phyloP scores from a whole-genome alignment of 2,888 invertebrate genomes.

The Capitulum mitella region DNA sequence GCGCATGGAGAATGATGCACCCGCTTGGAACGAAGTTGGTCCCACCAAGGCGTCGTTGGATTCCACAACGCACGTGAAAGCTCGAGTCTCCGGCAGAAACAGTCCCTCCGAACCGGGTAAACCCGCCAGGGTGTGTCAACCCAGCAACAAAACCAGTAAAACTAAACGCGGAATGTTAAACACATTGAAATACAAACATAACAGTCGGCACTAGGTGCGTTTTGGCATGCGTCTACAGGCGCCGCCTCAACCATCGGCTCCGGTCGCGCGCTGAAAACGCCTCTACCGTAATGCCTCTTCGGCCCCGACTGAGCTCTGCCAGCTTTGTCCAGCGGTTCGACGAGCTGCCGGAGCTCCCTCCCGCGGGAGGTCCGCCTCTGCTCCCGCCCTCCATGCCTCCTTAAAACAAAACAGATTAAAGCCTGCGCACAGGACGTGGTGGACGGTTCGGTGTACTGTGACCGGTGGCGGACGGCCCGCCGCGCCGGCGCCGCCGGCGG shows the following conservation, averaged over 20 bases:
- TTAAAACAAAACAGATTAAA: neutral
- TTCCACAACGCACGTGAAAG: neutral
- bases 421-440: neutral
- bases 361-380: no score
- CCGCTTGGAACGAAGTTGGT: neutral
- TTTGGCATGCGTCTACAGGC: no score
- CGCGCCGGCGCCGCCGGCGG: neutral
- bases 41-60: neutral
- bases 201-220: neutral
- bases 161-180: neutral
- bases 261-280: no score
- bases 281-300: no score
- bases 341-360: no score
- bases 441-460: neutral
- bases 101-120: no score
- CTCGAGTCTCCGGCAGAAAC: neutral
- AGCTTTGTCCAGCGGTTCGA: no score
- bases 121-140: no score
- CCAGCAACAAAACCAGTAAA: neutral
- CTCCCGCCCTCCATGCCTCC: neutral
- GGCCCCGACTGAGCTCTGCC: no score
- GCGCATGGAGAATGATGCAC: neutral
- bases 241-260: no score
- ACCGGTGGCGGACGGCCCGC: neutral
- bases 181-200: neutral